Base-by-base conservation (phyloP, 2,113 vertebrate genomes). In the Brienomyrus brachyistius region DNA sequence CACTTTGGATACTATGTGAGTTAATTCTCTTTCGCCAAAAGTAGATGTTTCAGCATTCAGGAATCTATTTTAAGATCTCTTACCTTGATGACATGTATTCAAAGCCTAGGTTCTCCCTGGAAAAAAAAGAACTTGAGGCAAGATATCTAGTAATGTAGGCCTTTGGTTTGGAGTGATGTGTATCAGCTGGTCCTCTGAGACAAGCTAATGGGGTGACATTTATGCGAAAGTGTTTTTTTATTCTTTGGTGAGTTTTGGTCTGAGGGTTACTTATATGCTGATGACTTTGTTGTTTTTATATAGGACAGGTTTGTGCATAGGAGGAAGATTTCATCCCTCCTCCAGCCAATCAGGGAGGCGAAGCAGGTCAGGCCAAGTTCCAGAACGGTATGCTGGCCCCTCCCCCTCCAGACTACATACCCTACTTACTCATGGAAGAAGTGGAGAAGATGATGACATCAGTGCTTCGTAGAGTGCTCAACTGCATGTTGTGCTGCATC, bases 381-480 rank as follows among this genome's bases (percentile, higher is more conserved):
- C n/a, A 3, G 0, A 83, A 94, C 0, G 0, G 95, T 47, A 0
- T 90, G 87, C 91, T 96, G 0, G 94, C 92, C 9, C 89, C 92
- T 7, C 91, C 91, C 2, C 93, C 93, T 0, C 88, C 89, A 1
- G 51, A 85, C 56, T 90, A 91, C 43, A 88, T 74, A 31, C 88
- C 92, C 0, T 47, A 92, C 89, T 88, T 92, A 13, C 89, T 93
- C 19, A 51, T 92, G 74, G 88, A 91, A 2, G 17, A 88, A 83
- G 0, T 15, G 17, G 51, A 15, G 0, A 56, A 95, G 93, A 93
- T 94, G 91, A 90, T 77, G 19, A 23, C 52, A 70, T 90, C 6
- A 82, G 19, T 21, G 43, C 23, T 70, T 17, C 86, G 47, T 70
- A 21, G 10, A 70, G 47, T 35, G 47, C 59, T 45, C 40, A 66